Base-by-base conservation (phyloP, 2,797 vertebrate species). In the Cryptoprocta ferox region DNA sequence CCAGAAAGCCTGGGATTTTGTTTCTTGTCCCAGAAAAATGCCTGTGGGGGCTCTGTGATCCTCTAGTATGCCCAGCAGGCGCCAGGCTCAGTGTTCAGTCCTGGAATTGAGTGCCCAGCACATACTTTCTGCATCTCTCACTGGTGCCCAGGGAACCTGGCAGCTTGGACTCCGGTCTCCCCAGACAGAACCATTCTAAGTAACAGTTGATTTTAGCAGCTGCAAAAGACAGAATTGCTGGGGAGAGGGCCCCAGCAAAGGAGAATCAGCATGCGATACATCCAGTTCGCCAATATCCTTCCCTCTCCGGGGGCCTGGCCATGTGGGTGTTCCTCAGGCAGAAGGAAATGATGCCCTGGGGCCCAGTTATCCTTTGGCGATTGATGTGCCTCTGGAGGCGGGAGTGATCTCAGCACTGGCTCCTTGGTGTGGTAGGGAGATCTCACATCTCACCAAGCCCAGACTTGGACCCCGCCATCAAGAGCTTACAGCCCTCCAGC, bases 1-100 rank as follows among this genome's bases (percentile, higher is more conserved):
- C 45, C 79, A 13, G 37, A 96, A 83, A 92, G 37, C 45, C 45
- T 53, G 26, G 53, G 35, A 76, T 73, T 84, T 92, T n/a, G 37
- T 82, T 78, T 80, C 30, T 89, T 71, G 35, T 39, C 39, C 28
- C 32, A 79, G 21, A 65, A 86, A 75, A 76, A 82, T 83, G 65
- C 45, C n/a, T 50, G 11, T 0, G 0, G 35, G 15, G 26, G 3
- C 7, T 53, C 3, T 3, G 6, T 56, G 56, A 19, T 39, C 42
- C n/a, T 80, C 45, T 45, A 53, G 0, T 48, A 8, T 65, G 30
- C 68, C 50, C 81, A 9, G 1, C 1, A 0, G 10, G 14, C 21
- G 6, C 61, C 15, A n/a, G 7, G 1, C 71, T 56, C 80, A 1
- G 1, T 35, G 21, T 24, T 35, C 37, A 37, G 59, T 61, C 78